Evolutionary conservation across 1,140 invertebrate species (phyloP).

Genomic region (Cydia fagiglandana): DNA sequence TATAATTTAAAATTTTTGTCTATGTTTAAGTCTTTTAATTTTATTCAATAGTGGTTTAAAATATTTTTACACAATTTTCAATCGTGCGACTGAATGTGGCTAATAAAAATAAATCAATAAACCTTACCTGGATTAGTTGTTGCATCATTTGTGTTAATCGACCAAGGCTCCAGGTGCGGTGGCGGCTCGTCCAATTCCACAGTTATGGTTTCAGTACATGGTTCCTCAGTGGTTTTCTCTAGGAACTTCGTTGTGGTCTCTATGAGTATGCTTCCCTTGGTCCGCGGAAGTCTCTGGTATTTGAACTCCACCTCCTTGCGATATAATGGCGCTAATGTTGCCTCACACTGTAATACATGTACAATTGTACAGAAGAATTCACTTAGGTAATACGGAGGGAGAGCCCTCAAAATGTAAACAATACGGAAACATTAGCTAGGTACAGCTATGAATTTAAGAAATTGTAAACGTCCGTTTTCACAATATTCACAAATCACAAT

Average conservation of each 20-base stretch:
- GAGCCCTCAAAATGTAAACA: too few species aligned
- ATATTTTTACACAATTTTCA: too few species aligned
- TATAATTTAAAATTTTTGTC: too few species aligned
- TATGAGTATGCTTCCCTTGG: background rate
- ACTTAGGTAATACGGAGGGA: too few species aligned
- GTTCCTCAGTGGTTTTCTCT: background rate
- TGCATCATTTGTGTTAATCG: background rate
- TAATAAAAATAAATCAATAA: background rate
- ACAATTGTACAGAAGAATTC: too few species aligned
- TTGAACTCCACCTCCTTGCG: conserved; percentile 49
- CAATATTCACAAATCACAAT: too few species aligned
- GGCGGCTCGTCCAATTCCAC: background rate
- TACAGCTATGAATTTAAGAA: too few species aligned
- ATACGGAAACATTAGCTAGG: too few species aligned
- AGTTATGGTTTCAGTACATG: background rate
- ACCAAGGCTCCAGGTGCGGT: background rate
- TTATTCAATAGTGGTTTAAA: too few species aligned
- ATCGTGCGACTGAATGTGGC: too few species aligned
- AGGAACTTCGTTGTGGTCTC: background rate
- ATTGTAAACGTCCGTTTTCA: too few species aligned
- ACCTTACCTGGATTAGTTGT: background rate
- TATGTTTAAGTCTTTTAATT: too few species aligned
- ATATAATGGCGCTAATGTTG: conserved; percentile 66
- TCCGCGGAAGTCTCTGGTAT: conserved; percentile 17
- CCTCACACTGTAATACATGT: conserved; percentile 59